phyloP scores from a whole-genome alignment of 2,888 invertebrate genomes.

The Drosophila koepferae region DNA sequence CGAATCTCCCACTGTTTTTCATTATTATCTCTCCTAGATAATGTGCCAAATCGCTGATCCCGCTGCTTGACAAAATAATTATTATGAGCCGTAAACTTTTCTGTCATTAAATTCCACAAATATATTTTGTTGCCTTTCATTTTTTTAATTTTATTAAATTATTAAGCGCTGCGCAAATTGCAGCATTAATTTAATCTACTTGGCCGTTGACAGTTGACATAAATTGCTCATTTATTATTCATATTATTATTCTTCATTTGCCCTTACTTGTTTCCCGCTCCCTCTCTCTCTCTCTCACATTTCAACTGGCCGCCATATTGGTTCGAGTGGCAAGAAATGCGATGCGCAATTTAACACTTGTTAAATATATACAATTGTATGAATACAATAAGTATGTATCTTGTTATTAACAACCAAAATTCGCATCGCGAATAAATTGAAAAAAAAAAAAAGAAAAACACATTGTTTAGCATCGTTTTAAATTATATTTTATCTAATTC shows the following conservation, averaged over 20 bases:
- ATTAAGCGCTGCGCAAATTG: neutral
- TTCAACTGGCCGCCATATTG: neutral
- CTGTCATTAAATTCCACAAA: neutral
- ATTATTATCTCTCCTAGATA: neutral
- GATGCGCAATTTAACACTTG: neutral
- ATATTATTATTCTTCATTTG: neutral
- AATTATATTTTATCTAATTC: neutral
- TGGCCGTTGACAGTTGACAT: neutral
- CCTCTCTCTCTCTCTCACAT: neutral
- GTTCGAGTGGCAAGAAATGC: neutral
- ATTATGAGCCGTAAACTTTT: neutral
- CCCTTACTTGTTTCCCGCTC: neutral
- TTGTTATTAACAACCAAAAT: neutral
- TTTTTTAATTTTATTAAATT: neutral
- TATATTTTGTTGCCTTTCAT: neutral
- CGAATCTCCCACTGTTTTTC: too few relatives aligned
- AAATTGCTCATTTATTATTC: neutral
- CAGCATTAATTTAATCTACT: neutral
- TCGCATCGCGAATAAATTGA: neutral
- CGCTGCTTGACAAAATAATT: neutral
- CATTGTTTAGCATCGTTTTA: neutral
- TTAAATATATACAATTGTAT: neutral
- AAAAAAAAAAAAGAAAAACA: neutral
- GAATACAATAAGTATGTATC: neutral
- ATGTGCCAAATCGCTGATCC: neutral